Evolutionary conservation across 92 coral and sea anemone genomes (phyloP).

Genomic region (Muricea muricata): DNA sequence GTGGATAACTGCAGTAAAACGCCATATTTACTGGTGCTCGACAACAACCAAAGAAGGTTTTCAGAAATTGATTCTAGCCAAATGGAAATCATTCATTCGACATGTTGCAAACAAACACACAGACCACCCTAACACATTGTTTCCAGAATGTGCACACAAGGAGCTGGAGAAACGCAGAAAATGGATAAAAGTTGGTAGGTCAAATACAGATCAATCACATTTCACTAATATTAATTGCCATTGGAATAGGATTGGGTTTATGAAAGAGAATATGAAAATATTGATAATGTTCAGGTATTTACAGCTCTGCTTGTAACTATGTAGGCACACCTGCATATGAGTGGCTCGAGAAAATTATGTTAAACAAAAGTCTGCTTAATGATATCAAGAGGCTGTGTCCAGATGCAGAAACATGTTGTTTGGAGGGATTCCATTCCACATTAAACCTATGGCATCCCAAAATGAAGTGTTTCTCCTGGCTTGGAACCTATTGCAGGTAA

Average conservation of each 20-base stretch:
- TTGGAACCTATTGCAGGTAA: slow-evolving; percentile 60
- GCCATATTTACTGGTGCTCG: slow-evolving; percentile 57
- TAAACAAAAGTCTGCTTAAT: slow-evolving; percentile 47
- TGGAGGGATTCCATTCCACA: slow-evolving; percentile 52
- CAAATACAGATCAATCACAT: neutral
- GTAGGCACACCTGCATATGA: slow-evolving; percentile 59
- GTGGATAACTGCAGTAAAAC: slow-evolving; percentile 50
- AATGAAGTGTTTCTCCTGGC: slow-evolving; percentile 62
- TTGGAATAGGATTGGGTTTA: neutral
- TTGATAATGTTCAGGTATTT: too few relatives aligned
- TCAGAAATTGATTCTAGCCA: slow-evolving; percentile 51
- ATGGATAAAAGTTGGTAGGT: slow-evolving; percentile 54
- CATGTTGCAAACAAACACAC: slow-evolving; percentile 57
- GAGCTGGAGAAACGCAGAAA: slow-evolving; percentile 32
- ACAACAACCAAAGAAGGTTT: slow-evolving; percentile 51
- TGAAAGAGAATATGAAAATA: neutral
- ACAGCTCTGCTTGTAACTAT: slow-evolving; percentile 18
- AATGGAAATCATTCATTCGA: slow-evolving; percentile 56
- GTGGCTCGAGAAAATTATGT: slow-evolving; percentile 33
- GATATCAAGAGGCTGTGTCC: slow-evolving; percentile 54
- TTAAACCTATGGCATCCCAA: slow-evolving; percentile 60
- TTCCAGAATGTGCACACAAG: slow-evolving; percentile 57
- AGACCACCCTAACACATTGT: slow-evolving; percentile 43
- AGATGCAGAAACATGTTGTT: slow-evolving; percentile 55
- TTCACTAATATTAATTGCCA: neutral